Evolutionary conservation across 92 coral and sea anemone genomes (phyloP).

Genomic region (Palythoa grandis): DNA sequence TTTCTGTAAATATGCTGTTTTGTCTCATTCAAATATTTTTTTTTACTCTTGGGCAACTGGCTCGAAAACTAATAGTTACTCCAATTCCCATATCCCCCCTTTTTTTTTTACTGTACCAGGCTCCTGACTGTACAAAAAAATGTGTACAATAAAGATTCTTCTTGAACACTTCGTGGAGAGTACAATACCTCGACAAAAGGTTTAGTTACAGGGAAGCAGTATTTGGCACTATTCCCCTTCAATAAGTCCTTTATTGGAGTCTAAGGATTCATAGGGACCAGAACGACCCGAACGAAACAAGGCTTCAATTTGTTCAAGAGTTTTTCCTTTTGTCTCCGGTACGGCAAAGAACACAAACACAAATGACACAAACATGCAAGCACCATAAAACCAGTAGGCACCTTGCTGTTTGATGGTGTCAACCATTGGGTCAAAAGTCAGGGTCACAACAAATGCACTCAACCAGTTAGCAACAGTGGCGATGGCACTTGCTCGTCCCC

Average conservation of each 20-base stretch:
- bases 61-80: too few species aligned
- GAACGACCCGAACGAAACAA: conserved; percentile 56
- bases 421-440: conserved; percentile 60
- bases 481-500: conserved; percentile 84
- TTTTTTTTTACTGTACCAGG: too few species aligned
- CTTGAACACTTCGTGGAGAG: too few species aligned
- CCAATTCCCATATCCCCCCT: too few species aligned
- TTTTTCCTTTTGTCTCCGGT: conserved; percentile 95
- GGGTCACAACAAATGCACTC: conserved; percentile 73
- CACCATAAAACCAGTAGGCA: conserved; percentile 83
- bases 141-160: too few species aligned
- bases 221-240: neutral
- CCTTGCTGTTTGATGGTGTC: conserved; percentile 67
- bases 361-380: conserved; percentile 65
- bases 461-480: conserved; percentile 77
- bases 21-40: too few species aligned
- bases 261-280: neutral
- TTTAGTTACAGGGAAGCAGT: too few species aligned
- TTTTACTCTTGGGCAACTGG: too few species aligned
- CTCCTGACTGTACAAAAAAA: too few species aligned
- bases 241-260: neutral
- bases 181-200: too few species aligned
- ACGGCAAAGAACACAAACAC: conserved; percentile 75
- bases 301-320: conserved; percentile 84
- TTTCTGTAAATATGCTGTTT: too few species aligned